Percentiles rank a stretch among this genome's conserved stretches.
These are phyloP conservation scores for Cygnus atratus DNA, from an alignment of 2,113 vertebrate genomes.

Conservation along the genomic window DNA sequence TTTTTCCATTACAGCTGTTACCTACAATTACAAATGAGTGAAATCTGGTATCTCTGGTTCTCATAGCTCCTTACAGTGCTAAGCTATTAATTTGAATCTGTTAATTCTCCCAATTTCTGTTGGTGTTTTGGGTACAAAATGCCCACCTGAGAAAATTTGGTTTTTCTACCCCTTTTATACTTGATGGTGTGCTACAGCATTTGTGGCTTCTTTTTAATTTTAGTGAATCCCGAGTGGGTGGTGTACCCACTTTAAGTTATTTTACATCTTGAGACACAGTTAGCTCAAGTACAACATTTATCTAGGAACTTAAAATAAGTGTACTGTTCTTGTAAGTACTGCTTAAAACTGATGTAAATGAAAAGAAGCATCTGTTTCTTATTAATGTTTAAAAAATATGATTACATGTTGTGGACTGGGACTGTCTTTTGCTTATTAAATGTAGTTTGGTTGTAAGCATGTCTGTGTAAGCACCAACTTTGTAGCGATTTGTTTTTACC, in stretches of 20 bases:
- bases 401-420: neutral
- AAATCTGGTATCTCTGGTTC: neutral
- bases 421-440: neutral
- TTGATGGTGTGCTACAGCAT: neutral
- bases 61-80: neutral
- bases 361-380: neutral
- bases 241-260: neutral
- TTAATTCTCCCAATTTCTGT: neutral
- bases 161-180: neutral
- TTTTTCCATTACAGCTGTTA: neutral
- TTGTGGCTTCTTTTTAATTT: neutral
- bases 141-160: fast-evolving
- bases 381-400: neutral
- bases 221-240: neutral
- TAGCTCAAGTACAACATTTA: neutral
- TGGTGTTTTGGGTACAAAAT: neutral
- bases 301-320: neutral
- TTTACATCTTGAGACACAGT: neutral
- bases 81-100: neutral
- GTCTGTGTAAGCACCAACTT: neutral
- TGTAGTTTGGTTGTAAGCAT: neutral
- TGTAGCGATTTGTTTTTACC: neutral
- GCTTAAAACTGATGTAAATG: neutral
- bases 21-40: neutral
- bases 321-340: neutral